These are phyloP conservation scores for Plutella xylostella DNA, from an alignment of 2,888 invertebrate genomes.

Conservation along the genomic window DNA sequence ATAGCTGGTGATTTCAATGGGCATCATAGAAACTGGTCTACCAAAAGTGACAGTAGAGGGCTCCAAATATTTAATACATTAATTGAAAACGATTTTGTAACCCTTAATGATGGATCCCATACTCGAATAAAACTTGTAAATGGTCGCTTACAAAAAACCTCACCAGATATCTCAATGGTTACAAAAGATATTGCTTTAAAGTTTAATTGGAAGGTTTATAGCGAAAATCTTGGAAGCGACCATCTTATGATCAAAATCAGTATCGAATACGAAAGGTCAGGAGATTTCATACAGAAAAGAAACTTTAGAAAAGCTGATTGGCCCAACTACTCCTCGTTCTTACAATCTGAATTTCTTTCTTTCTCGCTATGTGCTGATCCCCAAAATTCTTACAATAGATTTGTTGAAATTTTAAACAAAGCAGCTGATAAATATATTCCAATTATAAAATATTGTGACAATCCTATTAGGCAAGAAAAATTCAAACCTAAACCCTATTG, in stretches of 20 bases:
- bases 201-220: slow-evolving; percentile 16
- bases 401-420: too few relatives aligned
- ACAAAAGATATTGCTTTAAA: slow-evolving; percentile 15
- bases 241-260: slow-evolving; percentile 15
- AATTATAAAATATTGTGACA: too few relatives aligned
- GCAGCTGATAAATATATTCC: slow-evolving; percentile 10
- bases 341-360: not conserved
- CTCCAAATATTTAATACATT: slow-evolving; percentile 14
- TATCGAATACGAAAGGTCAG: not conserved
- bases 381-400: slow-evolving; percentile 3
- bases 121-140: slow-evolving; percentile 16
- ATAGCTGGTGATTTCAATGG: slow-evolving; percentile 17
- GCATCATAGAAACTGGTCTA: slow-evolving; percentile 18
- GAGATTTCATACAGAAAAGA: not conserved
- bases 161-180: slow-evolving; percentile 17
- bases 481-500: too few relatives aligned
- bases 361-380: not conserved
- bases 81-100: slow-evolving; percentile 11
- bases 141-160: slow-evolving; percentile 10
- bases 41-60: slow-evolving; percentile 16
- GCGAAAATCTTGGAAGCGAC: slow-evolving; percentile 16
- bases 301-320: slow-evolving; percentile 7
- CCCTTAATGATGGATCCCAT: slow-evolving; percentile 15
- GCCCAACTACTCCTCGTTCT: not conserved
- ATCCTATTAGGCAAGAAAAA: too few relatives aligned